Base-by-base conservation (phyloP, 1,140 invertebrate species). In the Platyscapa corneri region DNA sequence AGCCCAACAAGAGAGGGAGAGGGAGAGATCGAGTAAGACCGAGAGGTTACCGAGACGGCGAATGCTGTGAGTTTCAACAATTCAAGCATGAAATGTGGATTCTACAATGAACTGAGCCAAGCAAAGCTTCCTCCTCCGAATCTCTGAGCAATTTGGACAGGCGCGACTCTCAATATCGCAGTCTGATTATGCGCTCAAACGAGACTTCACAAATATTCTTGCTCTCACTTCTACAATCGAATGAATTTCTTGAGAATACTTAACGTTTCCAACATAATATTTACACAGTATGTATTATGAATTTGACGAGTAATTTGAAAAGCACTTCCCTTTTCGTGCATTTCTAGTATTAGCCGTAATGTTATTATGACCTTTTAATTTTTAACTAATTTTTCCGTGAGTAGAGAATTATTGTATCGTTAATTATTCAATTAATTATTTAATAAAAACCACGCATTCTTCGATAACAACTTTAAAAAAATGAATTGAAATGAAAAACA, bases 21-120 rank as follows among this genome's bases (percentile, higher is more conserved):
- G 56, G 5, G 20, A 5, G 27, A 49, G 32, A 16, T 12, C 30
- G n/a, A 16, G 67, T 23, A 18, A 16, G 39, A 60, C 5, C 27
- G 75, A 49, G 46, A 76, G 75, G 42, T 7, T 46, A 53, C 8
- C 39, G 20, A 23, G n/a, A 42, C 42, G 14, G 27, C 7, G 42
- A 49, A n/a, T 16, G 23, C 14, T 42, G 64, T 10, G n/a, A 75
- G 70, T 3, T 46, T 83, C 53, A 72, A 60, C 53, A 76, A 64
- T 75, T 83, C 56, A 23, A 76, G 82, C 72, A 46, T 76, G 67
- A 75, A 83, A 74, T 83, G 8, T 76, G 72, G 20, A 76, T 76
- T 82, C 46, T 30, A 53, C 30, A 16, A 42, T 18, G 18, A 72
- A 67, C 49, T 32, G 53, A 46, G 53, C 34, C 20, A 18, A 30